These are phyloP conservation scores for Pterostichus madidus DNA, from an alignment of 2,888 invertebrate species.

Conservation along the genomic window DNA sequence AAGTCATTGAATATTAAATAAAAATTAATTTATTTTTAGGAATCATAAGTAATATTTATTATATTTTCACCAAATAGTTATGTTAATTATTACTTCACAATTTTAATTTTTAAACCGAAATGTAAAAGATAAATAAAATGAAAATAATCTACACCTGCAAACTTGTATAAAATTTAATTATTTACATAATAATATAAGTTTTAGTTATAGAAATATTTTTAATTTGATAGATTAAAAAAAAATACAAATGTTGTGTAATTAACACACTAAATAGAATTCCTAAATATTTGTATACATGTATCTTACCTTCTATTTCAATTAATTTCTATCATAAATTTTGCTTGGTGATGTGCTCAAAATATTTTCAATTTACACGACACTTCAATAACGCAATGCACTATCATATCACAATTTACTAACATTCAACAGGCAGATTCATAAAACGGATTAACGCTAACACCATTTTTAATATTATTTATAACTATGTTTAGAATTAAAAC, in stretches of 20 bases:
- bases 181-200: neutral
- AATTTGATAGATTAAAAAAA: no score
- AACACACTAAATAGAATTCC: neutral
- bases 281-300: slow-evolving; percentile 11
- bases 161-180: neutral
- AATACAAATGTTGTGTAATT: neutral
- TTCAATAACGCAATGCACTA: slow-evolving; percentile 37
- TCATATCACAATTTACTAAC: no score
- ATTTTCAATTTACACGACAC: slow-evolving; percentile 38
- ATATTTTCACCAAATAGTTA: neutral
- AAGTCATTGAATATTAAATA: slow-evolving; percentile 27
- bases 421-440: no score
- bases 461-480: no score
- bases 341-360: slow-evolving; percentile 40
- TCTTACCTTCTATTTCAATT: neutral
- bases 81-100: neutral
- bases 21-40: slow-evolving; percentile 27
- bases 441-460: no score
- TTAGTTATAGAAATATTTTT: neutral
- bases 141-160: no score
- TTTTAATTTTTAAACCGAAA: neutral
- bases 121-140: no score
- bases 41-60: neutral
- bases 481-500: no score
- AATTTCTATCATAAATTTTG: neutral